Percentiles rank a stretch among this genome's conserved stretches.
Evolutionary conservation across 2,113 vertebrate genomes (phyloP).

Genomic region (Opisthocomus hoazin): DNA sequence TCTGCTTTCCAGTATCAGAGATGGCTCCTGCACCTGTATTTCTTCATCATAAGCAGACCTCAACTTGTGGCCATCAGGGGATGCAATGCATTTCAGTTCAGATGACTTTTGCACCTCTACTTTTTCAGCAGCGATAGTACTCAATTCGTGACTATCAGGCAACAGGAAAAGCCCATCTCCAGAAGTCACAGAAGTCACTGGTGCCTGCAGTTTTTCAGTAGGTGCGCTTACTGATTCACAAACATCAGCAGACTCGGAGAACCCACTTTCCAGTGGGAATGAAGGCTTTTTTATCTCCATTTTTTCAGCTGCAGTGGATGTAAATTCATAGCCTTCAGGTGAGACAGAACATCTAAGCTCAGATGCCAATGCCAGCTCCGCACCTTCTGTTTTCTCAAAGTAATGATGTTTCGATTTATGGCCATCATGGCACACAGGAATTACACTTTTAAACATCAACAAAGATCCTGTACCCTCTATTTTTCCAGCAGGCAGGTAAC

Average conservation of each 20-base stretch:
- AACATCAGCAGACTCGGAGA: slow-evolving; percentile 33
- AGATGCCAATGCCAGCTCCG: not conserved
- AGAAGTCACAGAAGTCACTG: slow-evolving; percentile 42
- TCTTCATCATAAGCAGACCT: not conserved
- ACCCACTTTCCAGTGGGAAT: not conserved
- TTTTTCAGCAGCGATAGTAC: not conserved
- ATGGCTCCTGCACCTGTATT: not conserved
- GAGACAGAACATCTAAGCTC: slow-evolving; percentile 25
- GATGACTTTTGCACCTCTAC: slow-evolving; percentile 28
- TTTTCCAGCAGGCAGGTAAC: slow-evolving; percentile 2
- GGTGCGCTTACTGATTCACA: not conserved
- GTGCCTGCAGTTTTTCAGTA: not conserved
- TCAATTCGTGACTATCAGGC: not conserved
- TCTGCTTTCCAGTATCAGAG: slow-evolving; percentile 31
- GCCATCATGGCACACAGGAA: slow-evolving; percentile 21
- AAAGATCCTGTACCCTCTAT: not conserved
- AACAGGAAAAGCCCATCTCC: slow-evolving; percentile 51
- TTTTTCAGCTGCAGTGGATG: not conserved
- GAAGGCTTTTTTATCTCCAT: not conserved
- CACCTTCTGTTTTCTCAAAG: not conserved
- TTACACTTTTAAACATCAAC: not conserved
- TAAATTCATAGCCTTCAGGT: not conserved
- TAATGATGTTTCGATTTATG: slow-evolving; percentile 14
- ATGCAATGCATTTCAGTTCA: slow-evolving; percentile 38
- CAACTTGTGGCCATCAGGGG: slow-evolving; percentile 27